phyloP scores from a whole-genome alignment of 2,113 vertebrate species.

The Bubo bubo region DNA sequence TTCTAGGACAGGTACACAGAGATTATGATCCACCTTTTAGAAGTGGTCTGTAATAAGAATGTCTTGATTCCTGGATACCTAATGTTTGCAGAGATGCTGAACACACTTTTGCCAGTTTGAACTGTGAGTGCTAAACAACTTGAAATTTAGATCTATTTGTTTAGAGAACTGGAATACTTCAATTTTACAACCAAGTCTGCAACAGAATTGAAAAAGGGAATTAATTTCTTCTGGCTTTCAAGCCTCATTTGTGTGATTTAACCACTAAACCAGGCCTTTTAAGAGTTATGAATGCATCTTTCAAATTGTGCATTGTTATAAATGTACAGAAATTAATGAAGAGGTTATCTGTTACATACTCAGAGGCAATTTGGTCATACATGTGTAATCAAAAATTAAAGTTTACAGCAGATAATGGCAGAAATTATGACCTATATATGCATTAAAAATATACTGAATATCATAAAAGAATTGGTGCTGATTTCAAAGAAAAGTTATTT shows the following conservation, averaged over 20 bases:
- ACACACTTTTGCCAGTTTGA: neutral
- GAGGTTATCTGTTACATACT: neutral
- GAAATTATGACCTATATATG: neutral
- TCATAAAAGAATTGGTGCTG: neutral
- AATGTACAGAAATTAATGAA: neutral
- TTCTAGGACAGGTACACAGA: neutral
- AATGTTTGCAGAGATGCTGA: neutral
- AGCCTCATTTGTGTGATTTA: neutral
- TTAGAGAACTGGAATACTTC: neutral
- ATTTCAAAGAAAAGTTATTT: neutral
- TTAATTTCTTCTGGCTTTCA: neutral
- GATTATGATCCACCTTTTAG: neutral
- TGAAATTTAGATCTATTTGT: neutral
- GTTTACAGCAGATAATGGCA: neutral
- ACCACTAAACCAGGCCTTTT: neutral
- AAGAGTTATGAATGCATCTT: neutral
- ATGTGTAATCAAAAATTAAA: neutral
- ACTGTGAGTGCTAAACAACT: neutral
- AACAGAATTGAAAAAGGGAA: neutral
- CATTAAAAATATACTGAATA: neutral
- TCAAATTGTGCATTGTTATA: neutral
- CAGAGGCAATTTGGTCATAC: neutral
- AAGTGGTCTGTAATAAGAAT: neutral
- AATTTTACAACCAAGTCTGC: neutral
- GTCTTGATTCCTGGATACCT: neutral